These are phyloP conservation scores for Malurus splendens DNA, from an alignment of 2,797 vertebrate species.

Conservation along the genomic window DNA sequence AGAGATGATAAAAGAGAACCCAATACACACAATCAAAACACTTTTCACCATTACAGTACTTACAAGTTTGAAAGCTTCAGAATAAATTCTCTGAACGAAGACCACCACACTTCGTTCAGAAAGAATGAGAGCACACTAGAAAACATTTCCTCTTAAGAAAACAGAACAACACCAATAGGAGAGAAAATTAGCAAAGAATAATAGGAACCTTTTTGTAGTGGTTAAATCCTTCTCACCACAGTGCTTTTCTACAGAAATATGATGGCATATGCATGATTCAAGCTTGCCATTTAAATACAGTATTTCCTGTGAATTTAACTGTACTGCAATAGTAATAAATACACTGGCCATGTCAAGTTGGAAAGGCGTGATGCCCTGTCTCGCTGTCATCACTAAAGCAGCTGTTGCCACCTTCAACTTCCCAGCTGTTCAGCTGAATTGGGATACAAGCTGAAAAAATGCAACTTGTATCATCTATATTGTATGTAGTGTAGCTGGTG, in stretches of 20 bases:
- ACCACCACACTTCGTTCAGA: neutral
- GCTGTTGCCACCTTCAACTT: neutral
- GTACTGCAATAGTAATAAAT: neutral
- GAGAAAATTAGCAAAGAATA: neutral
- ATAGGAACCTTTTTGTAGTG: neutral
- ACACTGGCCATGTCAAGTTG: neutral
- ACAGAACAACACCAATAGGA: neutral
- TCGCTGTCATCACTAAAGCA: fast-evolving
- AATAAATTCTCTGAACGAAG: neutral
- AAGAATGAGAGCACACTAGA: neutral
- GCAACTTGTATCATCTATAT: neutral
- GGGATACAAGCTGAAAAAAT: neutral
- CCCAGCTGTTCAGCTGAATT: neutral
- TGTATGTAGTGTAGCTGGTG: neutral
- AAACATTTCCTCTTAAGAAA: neutral
- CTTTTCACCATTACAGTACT: neutral
- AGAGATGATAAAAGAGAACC: neutral
- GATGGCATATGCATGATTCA: neutral
- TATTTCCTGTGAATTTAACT: neutral
- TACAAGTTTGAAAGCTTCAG: neutral
- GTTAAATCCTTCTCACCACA: neutral
- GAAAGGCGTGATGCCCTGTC: neutral
- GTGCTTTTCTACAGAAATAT: neutral
- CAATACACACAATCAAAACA: neutral
- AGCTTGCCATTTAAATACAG: neutral